phyloP scores from a whole-genome alignment of 2,113 vertebrate species.

The Corythaeola cristata region DNA sequence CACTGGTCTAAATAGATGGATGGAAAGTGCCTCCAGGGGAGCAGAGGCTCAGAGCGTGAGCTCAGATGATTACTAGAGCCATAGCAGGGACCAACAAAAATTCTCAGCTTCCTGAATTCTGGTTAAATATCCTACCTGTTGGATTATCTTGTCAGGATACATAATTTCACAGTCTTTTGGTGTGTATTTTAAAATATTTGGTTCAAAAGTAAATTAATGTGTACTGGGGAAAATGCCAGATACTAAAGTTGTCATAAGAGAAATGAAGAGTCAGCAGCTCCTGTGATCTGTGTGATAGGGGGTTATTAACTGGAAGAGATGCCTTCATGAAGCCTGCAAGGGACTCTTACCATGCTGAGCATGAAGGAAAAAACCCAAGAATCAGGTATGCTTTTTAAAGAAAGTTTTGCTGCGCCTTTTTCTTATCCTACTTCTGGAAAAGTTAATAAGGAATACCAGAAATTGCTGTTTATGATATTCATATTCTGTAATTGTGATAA shows the following conservation, averaged over 20 bases:
- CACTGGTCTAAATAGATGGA: not conserved
- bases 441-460: not conserved
- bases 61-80: not conserved
- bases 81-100: not conserved
- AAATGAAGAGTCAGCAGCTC: not conserved
- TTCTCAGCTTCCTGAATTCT: not conserved
- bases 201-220: not conserved
- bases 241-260: not conserved
- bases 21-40: not conserved
- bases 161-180: not conserved
- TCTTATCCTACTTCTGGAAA: not conserved
- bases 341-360: not conserved
- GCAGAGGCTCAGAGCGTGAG: not conserved
- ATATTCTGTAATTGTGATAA: not conserved
- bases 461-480: not conserved
- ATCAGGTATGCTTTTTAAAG: not conserved
- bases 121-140: not conserved
- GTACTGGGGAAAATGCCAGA: not conserved
- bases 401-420: not conserved
- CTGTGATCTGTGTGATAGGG: not conserved
- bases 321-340: not conserved
- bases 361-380: not conserved
- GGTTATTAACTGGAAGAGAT: not conserved
- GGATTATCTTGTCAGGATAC: not conserved
- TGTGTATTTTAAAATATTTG: not conserved